A percentile compares a stretch with the other conserved stretches of the same genome.
Evolutionary conservation across 2,888 invertebrate species (phyloP).

Genomic region (Bellardia bayeri): DNA sequence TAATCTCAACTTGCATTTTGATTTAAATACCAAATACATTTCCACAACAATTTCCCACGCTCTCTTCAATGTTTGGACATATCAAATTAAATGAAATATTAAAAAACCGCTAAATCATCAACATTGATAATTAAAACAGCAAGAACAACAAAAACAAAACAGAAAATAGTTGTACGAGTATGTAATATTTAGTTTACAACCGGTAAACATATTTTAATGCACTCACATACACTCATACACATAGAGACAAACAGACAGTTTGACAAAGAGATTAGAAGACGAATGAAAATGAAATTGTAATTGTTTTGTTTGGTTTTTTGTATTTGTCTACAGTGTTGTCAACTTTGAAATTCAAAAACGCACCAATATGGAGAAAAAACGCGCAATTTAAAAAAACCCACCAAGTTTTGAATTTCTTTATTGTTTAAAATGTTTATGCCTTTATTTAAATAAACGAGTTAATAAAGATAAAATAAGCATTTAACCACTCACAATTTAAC

Average conservation of each 20-base stretch:
- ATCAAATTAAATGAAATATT: neutral
- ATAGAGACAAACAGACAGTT: neutral
- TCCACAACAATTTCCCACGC: neutral
- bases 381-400: no score
- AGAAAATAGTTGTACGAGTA: neutral
- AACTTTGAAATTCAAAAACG: no score
- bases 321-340: no score
- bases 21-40: neutral
- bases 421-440: no score
- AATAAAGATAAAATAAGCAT: no score
- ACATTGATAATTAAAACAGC: constrained; percentile 27
- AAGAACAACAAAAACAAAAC: constrained; percentile 9
- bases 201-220: constrained; percentile 22
- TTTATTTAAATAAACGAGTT: no score
- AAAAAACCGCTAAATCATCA: constrained; percentile 19
- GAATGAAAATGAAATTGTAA: constrained; percentile 13
- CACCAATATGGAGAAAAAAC: no score
- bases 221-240: neutral
- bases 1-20: no score
- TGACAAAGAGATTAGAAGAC: neutral
- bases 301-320: neutral
- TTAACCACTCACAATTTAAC: no score
- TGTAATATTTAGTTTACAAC: constrained; percentile 30
- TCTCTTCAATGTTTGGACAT: neutral
- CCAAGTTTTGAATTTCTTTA: no score